Conservation (phyloP, 1,140 invertebrate species). For the Drosophila truncata region DNA sequence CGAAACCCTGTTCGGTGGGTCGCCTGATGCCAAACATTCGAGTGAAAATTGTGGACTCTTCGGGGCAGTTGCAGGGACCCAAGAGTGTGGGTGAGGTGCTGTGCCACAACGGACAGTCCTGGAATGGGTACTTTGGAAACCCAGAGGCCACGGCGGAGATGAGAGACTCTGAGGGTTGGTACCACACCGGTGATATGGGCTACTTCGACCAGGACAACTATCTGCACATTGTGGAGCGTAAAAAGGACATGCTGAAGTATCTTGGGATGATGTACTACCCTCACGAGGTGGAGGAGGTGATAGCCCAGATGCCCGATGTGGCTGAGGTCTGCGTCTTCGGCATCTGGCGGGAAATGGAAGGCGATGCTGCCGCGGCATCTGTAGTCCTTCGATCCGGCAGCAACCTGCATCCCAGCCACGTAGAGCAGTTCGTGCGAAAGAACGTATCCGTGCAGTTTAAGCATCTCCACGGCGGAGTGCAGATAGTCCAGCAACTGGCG, state of each 20-base stretch:
- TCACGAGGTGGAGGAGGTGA: constrained; percentile 77
- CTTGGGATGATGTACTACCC: constrained; percentile 84
- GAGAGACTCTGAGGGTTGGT: constrained; percentile 87
- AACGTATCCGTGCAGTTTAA: constrained; percentile 42
- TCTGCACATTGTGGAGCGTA: constrained; percentile 87
- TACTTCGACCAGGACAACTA: constrained; percentile 87
- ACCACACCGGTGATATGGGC: constrained; percentile 89
- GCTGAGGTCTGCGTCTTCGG: constrained; percentile 81
- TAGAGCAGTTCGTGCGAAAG: constrained; percentile 48
- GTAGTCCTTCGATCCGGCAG: constrained; percentile 60
- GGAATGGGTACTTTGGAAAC: constrained; percentile 81
- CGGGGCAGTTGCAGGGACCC: constrained; percentile 54
- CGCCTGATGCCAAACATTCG: constrained; percentile 56
- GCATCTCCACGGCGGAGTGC: constrained; percentile 40
- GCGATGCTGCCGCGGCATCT: constrained; percentile 78
- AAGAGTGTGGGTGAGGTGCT: constrained; percentile 71
- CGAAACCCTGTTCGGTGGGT: constrained; percentile 69
- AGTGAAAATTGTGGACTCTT: constrained; percentile 78
- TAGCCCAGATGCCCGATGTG: constrained; percentile 72
- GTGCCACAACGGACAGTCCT: constrained; percentile 59
- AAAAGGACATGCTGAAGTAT: constrained; percentile 88
- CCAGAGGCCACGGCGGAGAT: constrained; percentile 63
- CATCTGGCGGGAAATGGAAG: constrained; percentile 73
- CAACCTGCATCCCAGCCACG: constrained; percentile 24
- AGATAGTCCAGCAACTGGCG: constrained; percentile 42